These are phyloP conservation scores for Calliphora vomitoria DNA, from an alignment of 2,888 invertebrate genomes.

Conservation along the genomic window DNA sequence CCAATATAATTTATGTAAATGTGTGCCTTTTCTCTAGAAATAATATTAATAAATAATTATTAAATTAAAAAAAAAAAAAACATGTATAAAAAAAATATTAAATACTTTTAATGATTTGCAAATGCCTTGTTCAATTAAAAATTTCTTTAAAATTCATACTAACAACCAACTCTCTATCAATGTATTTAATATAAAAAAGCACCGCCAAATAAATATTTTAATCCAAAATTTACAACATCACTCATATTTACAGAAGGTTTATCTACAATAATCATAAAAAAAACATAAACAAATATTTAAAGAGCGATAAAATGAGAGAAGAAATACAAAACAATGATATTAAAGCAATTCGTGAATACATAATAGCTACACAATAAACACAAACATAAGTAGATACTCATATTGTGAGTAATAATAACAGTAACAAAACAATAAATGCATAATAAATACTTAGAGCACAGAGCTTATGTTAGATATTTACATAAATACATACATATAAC, in stretches of 20 bases:
- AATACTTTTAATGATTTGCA: constrained; percentile 44
- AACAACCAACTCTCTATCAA: not conserved
- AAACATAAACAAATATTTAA: not conserved
- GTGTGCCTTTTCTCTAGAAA: constrained; percentile 70
- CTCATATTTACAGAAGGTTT: constrained; percentile 7
- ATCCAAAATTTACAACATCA: constrained; percentile 1
- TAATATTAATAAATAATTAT: constrained; percentile 47
- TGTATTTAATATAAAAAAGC: not conserved
- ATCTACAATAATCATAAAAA: not conserved
- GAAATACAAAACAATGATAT: constrained; percentile 31
- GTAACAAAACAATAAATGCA: constrained; percentile 26
- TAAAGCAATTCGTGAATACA: constrained; percentile 28
- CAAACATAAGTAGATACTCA: not conserved
- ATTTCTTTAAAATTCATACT: not conserved
- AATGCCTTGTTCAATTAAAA: constrained; percentile 20
- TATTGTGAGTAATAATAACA: not conserved
- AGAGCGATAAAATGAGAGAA: not conserved
- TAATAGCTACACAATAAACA: constrained; percentile 4
- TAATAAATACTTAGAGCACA: constrained; percentile 32
- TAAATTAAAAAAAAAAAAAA: constrained; percentile 35
- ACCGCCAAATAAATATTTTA: constrained; percentile 30
- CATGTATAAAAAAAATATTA: constrained; percentile 20
- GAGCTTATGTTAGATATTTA: constrained; percentile 44
- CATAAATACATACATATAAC: not conserved
- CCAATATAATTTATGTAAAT: constrained; percentile 61